phyloP scores from a whole-genome alignment of 2,113 vertebrate species.

The Hystrix brachyura region DNA sequence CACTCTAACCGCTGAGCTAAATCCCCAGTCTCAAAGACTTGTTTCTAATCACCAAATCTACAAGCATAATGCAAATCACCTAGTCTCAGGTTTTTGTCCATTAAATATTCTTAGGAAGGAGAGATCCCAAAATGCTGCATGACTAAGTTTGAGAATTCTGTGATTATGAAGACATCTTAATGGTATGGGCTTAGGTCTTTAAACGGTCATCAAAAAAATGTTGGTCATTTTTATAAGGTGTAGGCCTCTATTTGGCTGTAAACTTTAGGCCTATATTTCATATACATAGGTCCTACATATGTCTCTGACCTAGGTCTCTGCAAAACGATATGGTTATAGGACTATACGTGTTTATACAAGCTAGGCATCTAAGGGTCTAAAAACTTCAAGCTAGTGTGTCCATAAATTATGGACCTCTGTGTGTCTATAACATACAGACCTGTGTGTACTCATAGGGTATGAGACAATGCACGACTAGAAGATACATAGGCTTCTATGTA shows the following conservation, averaged over 20 bases:
- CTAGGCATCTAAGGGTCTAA: neutral
- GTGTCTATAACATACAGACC: neutral
- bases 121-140: neutral
- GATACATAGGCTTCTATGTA: neutral
- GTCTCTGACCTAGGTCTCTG: neutral
- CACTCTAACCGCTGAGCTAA: too few relatives aligned
- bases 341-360: neutral
- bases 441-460: neutral
- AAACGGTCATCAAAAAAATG: neutral
- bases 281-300: neutral
- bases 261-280: neutral
- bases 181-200: neutral
- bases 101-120: neutral
- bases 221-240: neutral
- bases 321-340: neutral
- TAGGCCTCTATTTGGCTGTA: neutral
- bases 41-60: neutral
- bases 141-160: neutral
- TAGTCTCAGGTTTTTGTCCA: neutral
- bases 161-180: neutral
- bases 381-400: neutral
- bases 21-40: neutral
- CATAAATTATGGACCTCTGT: neutral
- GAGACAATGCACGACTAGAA: neutral
- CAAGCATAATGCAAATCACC: neutral